A percentile compares a stretch with the other conserved stretches of the same genome.
phyloP scores from a whole-genome alignment of 2,888 invertebrate genomes.

The Tetragonula carbonaria region DNA sequence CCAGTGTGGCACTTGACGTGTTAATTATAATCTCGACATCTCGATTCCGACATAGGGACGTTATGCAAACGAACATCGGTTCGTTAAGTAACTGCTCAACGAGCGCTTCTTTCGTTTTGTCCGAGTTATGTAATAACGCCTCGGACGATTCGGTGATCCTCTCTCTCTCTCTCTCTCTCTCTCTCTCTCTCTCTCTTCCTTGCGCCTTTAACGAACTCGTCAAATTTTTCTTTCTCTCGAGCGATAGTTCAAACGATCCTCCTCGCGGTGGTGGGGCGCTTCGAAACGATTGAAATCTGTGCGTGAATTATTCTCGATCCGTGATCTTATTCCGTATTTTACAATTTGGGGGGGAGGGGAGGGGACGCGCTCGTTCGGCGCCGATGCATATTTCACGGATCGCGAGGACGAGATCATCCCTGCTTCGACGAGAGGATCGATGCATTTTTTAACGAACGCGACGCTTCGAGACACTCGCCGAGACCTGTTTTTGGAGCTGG shows the following conservation, averaged over 20 bases:
- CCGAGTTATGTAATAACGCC: not conserved
- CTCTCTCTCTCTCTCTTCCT: too few relatives aligned
- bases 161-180: not conserved
- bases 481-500: not conserved
- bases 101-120: slow-evolving; percentile 19
- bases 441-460: slow-evolving; percentile 2
- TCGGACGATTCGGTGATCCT: not conserved
- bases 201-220: not conserved
- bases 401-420: too few relatives aligned
- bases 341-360: not conserved
- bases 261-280: not conserved
- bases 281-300: not conserved
- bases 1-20: too few relatives aligned
- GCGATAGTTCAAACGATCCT: not conserved
- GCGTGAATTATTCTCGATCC: not conserved
- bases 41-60: slow-evolving; percentile 10
- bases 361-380: too few relatives aligned
- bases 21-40: slow-evolving; percentile 19
- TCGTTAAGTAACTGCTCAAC: not conserved
- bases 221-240: not conserved
- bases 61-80: slow-evolving; percentile 10
- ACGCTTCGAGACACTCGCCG: not conserved
- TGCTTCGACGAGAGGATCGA: not conserved
- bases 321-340: not conserved
- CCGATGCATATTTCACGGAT: slow-evolving; percentile 1